Evolutionary conservation across 2,797 vertebrate genomes (phyloP), one percentile per base, ranked within the genome.

Genomic region (Rhinella marina): DNA sequence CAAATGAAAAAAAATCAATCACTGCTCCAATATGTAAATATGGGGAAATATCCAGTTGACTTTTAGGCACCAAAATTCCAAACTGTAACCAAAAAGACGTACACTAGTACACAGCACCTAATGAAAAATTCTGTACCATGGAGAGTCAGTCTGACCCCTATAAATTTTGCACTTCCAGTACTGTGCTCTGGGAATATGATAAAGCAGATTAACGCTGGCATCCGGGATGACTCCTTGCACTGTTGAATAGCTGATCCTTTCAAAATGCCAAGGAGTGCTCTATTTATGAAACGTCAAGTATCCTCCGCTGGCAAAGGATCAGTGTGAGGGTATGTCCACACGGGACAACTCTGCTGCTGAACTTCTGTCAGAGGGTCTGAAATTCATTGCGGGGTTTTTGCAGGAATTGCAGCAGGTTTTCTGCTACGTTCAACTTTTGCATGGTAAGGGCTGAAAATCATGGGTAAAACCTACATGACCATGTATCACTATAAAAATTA

Each of bases 201-300:
- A 72, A 54, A 8, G 27, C 9, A 80, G 76, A 88, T 88, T 64
- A 70, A 85, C 81, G 75, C 75, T 88, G 75, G 54, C 62, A 82
- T 21, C 29, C 41, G 62, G 27, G 59, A 57, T 8, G 13, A 50
- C 77, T 81, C 64, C 16, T 62, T 25, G 17, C 14, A 81, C 32
- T 52, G 48, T 54, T 41, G 29, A 59, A 25, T 50, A 64, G 29
- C 14, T n/a, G 59, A 23, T 48, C 78, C 32, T 41, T 14, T 23
- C 56, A 29, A 14, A 25, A 27, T 14, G 66, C 62, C 50, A 80
- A 79, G n/a, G 10, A 7, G 32, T 50, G 23, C 68, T 75, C 16
- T 68, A 81, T 41, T 27, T 72, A 50, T 73, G 68, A 66, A 48
- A 29, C 21, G 0, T n/a, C 10, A 7, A 32, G 52, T 41, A 16